Base-by-base conservation (phyloP, 2,888 invertebrate genomes). In the Galerucella pusilla region DNA sequence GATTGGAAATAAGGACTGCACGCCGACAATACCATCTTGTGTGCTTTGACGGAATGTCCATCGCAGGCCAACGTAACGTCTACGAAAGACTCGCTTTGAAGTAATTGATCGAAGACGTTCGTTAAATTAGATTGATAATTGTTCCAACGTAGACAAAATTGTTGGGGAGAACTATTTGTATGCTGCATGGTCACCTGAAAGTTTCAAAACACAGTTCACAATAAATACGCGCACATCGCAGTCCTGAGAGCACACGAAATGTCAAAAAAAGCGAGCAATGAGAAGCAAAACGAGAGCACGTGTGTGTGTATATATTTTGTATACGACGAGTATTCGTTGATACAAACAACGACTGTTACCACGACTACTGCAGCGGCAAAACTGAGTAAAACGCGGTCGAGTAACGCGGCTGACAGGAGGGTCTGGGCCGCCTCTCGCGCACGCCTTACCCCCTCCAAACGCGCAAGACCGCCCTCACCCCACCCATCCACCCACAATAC, bases 1-100 rank as follows among this genome's bases (percentile, higher is more conserved):
- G 93, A 91, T 88, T 96, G 96, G 89, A 97, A 97, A 89, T 97
- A 97, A 52, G 97, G 96, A 85, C 96, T 96, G 90, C 97, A 97
- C 75, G 97, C 97, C 68, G 96, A 96, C 75, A 97, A 89, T 68
- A 97, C 96, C 92, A 97, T 95, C 88, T 97, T 96, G 90, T 97
- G 97, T 74, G 96, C 96, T 87, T 96, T 96, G 83, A 97, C 92
- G 81, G 94, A 94, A 86, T 94, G 94, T 3, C 96, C 97, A 86
- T 96, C 96, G 89, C 96, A 96, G 74, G 96, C 96, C 76, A 97
- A 90, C 46, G 97, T 97, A 79, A 97, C 96, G 88, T 97, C 97
- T 81, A 96, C 96, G 89, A 97, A 95, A 77, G 94, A 93, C 88
- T 96, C 96, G 86, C 92, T 94, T 88, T 96, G 96, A 80, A 96